Evolutionary conservation across 92 coral and sea anemone species (phyloP).

Genomic region (Nematostella vectensis): DNA sequence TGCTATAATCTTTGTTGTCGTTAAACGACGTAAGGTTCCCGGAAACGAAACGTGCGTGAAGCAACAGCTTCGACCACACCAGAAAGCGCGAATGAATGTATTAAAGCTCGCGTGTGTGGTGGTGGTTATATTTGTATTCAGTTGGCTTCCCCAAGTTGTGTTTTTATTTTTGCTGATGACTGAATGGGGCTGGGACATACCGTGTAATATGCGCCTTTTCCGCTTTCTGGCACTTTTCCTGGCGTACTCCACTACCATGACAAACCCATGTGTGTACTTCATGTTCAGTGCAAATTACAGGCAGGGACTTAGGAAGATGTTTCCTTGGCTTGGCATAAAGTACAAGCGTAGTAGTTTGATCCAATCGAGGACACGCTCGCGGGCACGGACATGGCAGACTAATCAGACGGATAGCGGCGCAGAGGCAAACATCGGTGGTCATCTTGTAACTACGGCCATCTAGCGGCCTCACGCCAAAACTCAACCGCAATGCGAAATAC

Average conservation of each 20-base stretch:
- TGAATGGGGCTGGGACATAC: conserved; percentile 19
- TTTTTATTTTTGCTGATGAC: conserved; percentile 14
- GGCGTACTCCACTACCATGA: conserved; percentile 24
- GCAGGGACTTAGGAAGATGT: conserved; percentile 19
- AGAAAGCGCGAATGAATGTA: conserved; percentile 21
- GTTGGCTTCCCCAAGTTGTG: conserved; percentile 22
- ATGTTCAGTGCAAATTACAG: conserved; percentile 27
- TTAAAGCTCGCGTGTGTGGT: conserved; percentile 20
- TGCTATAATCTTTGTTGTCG: conserved; percentile 15
- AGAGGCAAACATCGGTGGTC: conserved; percentile 32
- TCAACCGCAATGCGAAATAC: too few relatives aligned
- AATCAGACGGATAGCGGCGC: conserved; percentile 29
- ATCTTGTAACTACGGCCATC: too few relatives aligned
- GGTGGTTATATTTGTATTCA: conserved; percentile 12
- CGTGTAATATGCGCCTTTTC: conserved; percentile 13
- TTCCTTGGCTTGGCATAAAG: conserved; percentile 7
- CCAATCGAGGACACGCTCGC: conserved; percentile 4
- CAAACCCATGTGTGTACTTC: conserved; percentile 29
- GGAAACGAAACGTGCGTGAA: conserved; percentile 16
- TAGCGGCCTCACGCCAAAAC: too few relatives aligned
- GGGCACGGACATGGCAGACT: conserved; percentile 15
- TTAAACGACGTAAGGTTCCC: conserved; percentile 21
- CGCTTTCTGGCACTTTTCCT: conserved; percentile 18
- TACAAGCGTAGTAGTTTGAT: conserved; percentile 7
- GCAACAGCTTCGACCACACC: conserved; percentile 27